A percentile compares a stretch with the other conserved stretches of the same genome.
phyloP scores from a whole-genome alignment of 1,140 invertebrate genomes.

The Linepithema humile region DNA sequence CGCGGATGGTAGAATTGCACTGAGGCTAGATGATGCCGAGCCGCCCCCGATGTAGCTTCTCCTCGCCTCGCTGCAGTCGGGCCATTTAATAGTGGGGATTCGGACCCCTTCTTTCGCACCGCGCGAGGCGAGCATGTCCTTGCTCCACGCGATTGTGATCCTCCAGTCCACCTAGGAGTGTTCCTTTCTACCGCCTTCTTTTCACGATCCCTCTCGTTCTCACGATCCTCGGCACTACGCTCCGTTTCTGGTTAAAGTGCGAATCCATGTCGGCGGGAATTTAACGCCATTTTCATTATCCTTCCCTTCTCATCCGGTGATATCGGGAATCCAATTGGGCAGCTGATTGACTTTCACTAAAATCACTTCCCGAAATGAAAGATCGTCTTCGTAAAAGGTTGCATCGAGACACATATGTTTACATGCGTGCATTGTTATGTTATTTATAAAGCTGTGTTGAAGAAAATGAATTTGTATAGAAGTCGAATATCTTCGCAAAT shows the following conservation, averaged over 20 bases:
- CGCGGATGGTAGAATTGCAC: conserved; percentile 79
- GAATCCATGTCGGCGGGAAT: conserved; percentile 61
- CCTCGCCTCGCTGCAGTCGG: conserved; percentile 76
- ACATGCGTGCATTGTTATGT: too few relatives aligned
- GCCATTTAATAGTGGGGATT: conserved; percentile 82
- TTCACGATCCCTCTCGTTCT: conserved; percentile 45
- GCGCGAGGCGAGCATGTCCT: conserved; percentile 66
- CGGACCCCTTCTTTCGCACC: conserved; percentile 82
- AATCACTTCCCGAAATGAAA: too few relatives aligned
- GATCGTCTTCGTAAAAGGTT: too few relatives aligned
- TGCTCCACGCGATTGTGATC: conserved; percentile 66
- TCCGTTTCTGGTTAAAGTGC: conserved; percentile 52
- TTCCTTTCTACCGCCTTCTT: conserved; percentile 33
- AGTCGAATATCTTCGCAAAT: too few relatives aligned
- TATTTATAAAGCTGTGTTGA: too few relatives aligned
- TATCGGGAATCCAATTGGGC: too few relatives aligned
- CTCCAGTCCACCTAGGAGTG: background rate
- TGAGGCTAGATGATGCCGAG: conserved; percentile 78
- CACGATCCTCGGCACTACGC: conserved; percentile 55
- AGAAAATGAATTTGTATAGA: too few relatives aligned
- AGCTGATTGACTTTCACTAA: too few relatives aligned
- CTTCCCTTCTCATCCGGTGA: background rate
- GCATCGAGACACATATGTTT: too few relatives aligned
- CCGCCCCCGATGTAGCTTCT: conserved; percentile 82
- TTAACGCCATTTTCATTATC: background rate